Conservation (phyloP, 2,113 vertebrate species). For the Mobula hypostoma region DNA sequence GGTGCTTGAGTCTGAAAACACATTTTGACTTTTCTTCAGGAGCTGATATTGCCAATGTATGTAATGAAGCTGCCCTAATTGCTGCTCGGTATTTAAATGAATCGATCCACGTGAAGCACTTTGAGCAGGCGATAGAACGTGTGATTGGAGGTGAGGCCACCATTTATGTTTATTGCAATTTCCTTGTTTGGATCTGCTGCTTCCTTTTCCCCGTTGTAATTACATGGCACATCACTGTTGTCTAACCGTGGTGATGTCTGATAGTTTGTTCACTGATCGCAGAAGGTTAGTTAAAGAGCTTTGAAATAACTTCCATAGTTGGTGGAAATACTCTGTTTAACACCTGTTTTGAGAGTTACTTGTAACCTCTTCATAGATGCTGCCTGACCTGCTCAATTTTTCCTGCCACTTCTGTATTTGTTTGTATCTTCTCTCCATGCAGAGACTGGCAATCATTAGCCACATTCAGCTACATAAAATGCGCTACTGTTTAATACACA, state of each 20-base stretch:
- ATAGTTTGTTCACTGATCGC: not conserved
- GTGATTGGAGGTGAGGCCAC: constrained; percentile 53
- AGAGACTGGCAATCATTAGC: not conserved
- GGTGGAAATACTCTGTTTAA: constrained; percentile 2
- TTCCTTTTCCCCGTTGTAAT: not conserved
- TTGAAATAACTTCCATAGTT: not conserved
- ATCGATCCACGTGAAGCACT: constrained; percentile 49
- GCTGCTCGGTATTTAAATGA: constrained; percentile 55
- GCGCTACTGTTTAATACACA: not conserved
- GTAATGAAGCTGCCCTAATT: constrained; percentile 67
- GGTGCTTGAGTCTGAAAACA: not conserved
- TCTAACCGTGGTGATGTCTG: not conserved
- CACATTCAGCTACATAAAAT: not conserved
- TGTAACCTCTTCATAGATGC: not conserved
- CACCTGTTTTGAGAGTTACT: not conserved
- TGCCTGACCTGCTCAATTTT: too few relatives aligned
- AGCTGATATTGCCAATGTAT: constrained; percentile 66
- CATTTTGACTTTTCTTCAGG: constrained; percentile 46
- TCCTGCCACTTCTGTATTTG: not conserved
- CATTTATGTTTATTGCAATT: not conserved
- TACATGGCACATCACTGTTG: not conserved
- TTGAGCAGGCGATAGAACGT: constrained; percentile 57
- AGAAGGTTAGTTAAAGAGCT: not conserved
- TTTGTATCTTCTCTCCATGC: not conserved
- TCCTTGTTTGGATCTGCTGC: not conserved